Evolutionary conservation across 2,113 vertebrate species (phyloP), one percentile per base, ranked within the genome.

Genomic region (Rhagologus leucostigma): DNA sequence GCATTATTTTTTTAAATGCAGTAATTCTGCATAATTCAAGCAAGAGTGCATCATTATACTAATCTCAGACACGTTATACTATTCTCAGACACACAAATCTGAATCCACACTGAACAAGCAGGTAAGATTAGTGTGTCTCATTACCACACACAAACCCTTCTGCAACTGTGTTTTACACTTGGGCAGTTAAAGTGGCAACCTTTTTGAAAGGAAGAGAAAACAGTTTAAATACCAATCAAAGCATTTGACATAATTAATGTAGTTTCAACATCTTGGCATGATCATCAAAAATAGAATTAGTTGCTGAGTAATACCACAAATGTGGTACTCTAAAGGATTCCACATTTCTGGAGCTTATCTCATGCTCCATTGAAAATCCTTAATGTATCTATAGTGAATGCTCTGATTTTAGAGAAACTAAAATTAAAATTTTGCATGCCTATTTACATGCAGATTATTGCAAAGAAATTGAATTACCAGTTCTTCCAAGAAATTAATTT

Each of bases 241-340:
- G 59, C 62, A 89, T 95, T 60, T 89, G 68, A 90, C 84, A 87
- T 73, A 90, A 93, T 89, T 89, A 96, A 95, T 9, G 6, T 44
- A 53, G 73, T 71, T 92, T 94, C 44, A 59, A 46, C 35, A 89
- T 71, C 69, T 96, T 83, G 80, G 89, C 44, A 62, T 96, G 59
- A 81, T 88, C 86, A 95, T 97, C 70, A 95, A 93, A 97, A 96
- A 87, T 63, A 14, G 78, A 95, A 95, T 86, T 91, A 85, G 16
- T 29, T 92, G 59, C 78, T 93, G 87, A 97, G 52, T 89, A 84
- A 96, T 87, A 90, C 47, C 69, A 91, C 52, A 89, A 81, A 95
- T 77, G 55, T 95, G 70, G 23, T 39, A 82, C 23, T 87, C 62
- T 46, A 71, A 73, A 76, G 76, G 68, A 74, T 79, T 74, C 94